phyloP scores from a whole-genome alignment of 2,797 vertebrate species.

The Harpagifer antarcticus region DNA sequence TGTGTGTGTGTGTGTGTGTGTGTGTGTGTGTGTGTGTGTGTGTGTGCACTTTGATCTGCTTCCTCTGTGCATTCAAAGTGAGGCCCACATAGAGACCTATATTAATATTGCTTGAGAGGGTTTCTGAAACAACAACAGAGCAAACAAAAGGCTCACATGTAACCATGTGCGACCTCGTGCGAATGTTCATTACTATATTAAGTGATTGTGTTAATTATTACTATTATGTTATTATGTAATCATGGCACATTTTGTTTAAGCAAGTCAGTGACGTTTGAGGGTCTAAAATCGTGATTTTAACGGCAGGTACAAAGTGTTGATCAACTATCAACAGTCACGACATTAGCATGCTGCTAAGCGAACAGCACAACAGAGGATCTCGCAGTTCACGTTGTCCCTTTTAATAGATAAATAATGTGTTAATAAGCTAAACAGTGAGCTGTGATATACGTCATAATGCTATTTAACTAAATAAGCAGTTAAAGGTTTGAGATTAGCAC shows the following conservation, averaged over 20 bases:
- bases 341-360: conserved; percentile 70
- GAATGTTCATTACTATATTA: background rate
- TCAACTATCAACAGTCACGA: conserved; percentile 42
- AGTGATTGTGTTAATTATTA: too few relatives aligned
- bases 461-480: accelerated
- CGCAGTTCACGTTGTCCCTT: too few relatives aligned
- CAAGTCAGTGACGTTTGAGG: accelerated
- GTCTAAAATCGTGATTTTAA: background rate
- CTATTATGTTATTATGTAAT: background rate
- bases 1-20: too few relatives aligned
- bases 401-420: accelerated
- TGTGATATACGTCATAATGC: accelerated
- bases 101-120: too few relatives aligned
- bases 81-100: too few relatives aligned
- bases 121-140: conserved; percentile 20
- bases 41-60: too few relatives aligned
- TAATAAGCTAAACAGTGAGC: background rate
- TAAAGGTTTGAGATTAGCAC: accelerated
- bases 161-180: conserved; percentile 4
- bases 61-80: too few relatives aligned
- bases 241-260: accelerated
- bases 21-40: too few relatives aligned
- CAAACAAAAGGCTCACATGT: conserved; percentile 34
- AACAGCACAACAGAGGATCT: conserved; percentile 42
- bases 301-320: background rate